Percentiles rank a stretch among this genome's conserved stretches.
These are phyloP conservation scores for Tiliqua scincoides DNA, from an alignment of 2,113 vertebrate species.

Conservation along the genomic window DNA sequence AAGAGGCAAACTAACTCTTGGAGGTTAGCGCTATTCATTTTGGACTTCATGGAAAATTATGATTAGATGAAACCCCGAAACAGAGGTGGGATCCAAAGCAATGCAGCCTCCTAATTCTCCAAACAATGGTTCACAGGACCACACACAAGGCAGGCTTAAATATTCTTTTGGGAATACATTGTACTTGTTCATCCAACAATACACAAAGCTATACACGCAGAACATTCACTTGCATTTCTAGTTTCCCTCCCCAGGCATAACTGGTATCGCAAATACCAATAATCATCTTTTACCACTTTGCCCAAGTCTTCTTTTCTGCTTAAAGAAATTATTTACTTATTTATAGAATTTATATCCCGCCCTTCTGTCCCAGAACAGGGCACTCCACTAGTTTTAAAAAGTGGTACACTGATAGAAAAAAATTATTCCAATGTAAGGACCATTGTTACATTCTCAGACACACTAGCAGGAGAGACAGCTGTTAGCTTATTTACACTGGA, in stretches of 20 bases:
- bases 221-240: neutral
- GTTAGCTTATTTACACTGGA: constrained; percentile 8
- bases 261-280: neutral
- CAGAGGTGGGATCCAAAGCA: neutral
- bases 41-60: neutral
- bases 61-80: neutral
- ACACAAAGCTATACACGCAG: neutral
- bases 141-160: neutral
- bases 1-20: neutral
- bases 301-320: neutral
- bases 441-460: neutral
- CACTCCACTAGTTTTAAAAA: neutral
- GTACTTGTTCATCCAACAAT: neutral
- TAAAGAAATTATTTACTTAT: neutral
- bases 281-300: neutral
- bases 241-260: neutral
- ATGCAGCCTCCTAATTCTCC: neutral
- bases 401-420: neutral
- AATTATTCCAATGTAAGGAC: neutral
- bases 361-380: too few relatives aligned
- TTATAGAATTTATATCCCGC: too few relatives aligned
- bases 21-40: neutral
- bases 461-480: neutral
- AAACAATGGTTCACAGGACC: neutral
- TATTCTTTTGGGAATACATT: neutral